phyloP scores from a whole-genome alignment of 1,140 invertebrate species.

The Halictus rubicundus region DNA sequence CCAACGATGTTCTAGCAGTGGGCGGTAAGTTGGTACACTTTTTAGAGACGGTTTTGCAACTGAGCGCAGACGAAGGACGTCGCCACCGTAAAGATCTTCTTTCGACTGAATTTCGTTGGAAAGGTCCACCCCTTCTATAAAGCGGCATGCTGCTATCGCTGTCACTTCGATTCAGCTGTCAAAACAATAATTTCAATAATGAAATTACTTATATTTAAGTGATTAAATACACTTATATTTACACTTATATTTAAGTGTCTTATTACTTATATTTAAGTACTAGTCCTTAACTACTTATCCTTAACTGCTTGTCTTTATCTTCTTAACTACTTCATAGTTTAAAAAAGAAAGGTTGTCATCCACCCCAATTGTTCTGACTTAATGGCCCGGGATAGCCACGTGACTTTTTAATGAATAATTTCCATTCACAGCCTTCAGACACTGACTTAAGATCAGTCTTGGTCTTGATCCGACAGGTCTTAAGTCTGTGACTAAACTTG shows the following conservation, averaged over 20 bases:
- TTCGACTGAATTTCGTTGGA: conserved; percentile 94
- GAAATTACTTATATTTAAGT: not conserved
- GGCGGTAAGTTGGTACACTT: conserved; percentile 81
- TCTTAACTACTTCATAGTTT: no score
- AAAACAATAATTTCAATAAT: not conserved
- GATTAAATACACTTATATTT: no score
- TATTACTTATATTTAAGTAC: not conserved
- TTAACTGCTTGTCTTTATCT: no score
- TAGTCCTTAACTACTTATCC: no score
- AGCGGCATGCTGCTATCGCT: conserved; percentile 98
- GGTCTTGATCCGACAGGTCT: no score
- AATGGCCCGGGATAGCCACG: no score
- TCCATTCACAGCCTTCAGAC: no score
- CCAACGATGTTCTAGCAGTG: conserved; percentile 91
- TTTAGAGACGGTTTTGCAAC: conserved; percentile 74
- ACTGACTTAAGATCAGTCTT: no score
- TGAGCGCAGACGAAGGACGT: conserved; percentile 79
- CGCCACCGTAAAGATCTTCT: conserved; percentile 92
- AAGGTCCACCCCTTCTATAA: conserved; percentile 89
- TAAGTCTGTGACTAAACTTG: no score
- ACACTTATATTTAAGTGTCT: not conserved
- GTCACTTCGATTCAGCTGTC: conserved; percentile 94
- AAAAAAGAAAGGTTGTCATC: no score
- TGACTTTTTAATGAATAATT: no score
- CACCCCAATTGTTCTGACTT: no score